Evolutionary conservation across 1,140 invertebrate species (phyloP).

Genomic region (Drosophila repleta): DNA sequence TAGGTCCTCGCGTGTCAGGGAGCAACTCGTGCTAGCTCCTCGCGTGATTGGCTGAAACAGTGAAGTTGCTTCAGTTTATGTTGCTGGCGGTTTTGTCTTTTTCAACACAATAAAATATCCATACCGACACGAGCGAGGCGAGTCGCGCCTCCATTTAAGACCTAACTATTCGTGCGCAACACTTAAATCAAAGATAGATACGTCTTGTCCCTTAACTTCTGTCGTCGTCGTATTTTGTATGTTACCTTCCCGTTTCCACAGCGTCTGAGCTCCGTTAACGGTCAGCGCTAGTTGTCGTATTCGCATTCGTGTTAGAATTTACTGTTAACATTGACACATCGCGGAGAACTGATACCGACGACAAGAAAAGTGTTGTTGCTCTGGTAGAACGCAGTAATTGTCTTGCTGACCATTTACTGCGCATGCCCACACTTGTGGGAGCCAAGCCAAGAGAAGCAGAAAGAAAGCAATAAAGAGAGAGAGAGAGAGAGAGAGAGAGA

Average conservation of each 20-base stretch:
- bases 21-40: conserved; percentile 22
- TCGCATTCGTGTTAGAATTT: conserved; percentile 23
- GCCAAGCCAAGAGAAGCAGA: no score
- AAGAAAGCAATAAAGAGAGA: background rate
- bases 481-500: no score
- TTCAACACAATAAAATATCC: conserved; percentile 53
- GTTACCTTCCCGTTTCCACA: conserved; percentile 12
- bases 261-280: background rate
- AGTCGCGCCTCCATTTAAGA: conserved; percentile 6
- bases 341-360: conserved; percentile 46
- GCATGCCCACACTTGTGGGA: conserved; percentile 1
- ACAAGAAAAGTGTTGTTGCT: conserved; percentile 20
- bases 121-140: conserved; percentile 12
- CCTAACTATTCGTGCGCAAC: conserved; percentile 7
- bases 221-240: conserved; percentile 3
- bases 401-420: conserved; percentile 3
- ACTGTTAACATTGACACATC: conserved; percentile 52
- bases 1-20: conserved; percentile 22
- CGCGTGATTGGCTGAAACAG: conserved; percentile 55
- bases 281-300: background rate
- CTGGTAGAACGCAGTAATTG: background rate
- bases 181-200: conserved; percentile 3
- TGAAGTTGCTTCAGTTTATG: conserved; percentile 11
- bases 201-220: conserved; percentile 9
- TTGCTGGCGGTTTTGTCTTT: conserved; percentile 36